Evolutionary conservation across 1,140 invertebrate species (phyloP).

Genomic region (Drosophila takahashii): DNA sequence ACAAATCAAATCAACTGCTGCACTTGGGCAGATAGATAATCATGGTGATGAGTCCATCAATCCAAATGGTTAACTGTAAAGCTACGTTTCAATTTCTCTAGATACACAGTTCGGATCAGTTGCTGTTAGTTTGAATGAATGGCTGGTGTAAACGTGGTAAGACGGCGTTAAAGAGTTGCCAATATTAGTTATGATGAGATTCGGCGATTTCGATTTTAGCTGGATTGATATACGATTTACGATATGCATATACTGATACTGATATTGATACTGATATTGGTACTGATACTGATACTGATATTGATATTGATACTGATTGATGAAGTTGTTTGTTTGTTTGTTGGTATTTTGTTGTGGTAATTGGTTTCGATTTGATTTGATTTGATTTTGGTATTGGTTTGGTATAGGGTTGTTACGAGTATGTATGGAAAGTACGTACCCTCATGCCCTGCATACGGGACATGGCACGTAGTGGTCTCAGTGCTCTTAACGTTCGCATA

Average conservation of each 20-base stretch:
- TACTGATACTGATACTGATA: conserved; percentile 33
- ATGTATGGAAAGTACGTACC: conserved; percentile 90
- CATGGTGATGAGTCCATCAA: conserved; percentile 8
- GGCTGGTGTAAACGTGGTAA: conserved; percentile 13
- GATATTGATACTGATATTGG: conserved; percentile 33
- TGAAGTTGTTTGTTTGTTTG: conserved; percentile 36
- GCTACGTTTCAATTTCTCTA: conserved; percentile 53
- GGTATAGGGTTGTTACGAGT: conserved; percentile 47
- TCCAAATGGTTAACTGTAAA: conserved; percentile 22
- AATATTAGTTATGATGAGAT: conserved; percentile 31
- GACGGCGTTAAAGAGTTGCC: conserved; percentile 20
- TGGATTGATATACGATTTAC: conserved; percentile 61
- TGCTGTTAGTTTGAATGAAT: conserved; percentile 51
- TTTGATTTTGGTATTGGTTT: conserved; percentile 42
- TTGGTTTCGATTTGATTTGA: conserved; percentile 39
- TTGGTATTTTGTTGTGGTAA: conserved; percentile 41
- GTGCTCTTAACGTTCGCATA: conserved; percentile 97
- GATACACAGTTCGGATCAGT: conserved; percentile 57
- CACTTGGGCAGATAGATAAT: conserved; percentile 28
- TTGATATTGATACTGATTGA: conserved; percentile 35
- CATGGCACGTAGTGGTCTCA: conserved; percentile 97
- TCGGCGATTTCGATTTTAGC: conserved; percentile 34
- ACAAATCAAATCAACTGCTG: conserved; percentile 51
- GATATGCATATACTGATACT: conserved; percentile 53
- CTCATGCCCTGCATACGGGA: conserved; percentile 99